These are phyloP conservation scores for Malurus melanocephalus DNA, from an alignment of 2,113 vertebrate genomes.

Conservation along the genomic window DNA sequence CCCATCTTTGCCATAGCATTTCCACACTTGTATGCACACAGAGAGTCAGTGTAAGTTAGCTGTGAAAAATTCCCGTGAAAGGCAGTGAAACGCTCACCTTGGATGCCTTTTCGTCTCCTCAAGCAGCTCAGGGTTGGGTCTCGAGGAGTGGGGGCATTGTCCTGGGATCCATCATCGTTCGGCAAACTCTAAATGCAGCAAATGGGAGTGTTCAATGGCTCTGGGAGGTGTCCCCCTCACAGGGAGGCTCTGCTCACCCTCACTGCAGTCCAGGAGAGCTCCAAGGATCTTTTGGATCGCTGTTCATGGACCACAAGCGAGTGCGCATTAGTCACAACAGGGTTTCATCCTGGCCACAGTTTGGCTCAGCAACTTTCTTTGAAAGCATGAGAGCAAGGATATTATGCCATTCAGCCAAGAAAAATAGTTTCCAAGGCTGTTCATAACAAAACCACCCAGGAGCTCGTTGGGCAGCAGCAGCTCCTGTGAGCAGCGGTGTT, in stretches of 20 bases:
- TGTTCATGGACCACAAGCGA: fast-evolving
- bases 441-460: no score
- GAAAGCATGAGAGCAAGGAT: no score
- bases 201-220: neutral
- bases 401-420: no score
- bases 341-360: fast-evolving
- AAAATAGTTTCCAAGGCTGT: no score
- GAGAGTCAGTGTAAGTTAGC: neutral
- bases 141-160: fast-evolving
- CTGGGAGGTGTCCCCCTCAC: neutral
- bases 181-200: fast-evolving
- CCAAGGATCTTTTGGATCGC: neutral
- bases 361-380: neutral
- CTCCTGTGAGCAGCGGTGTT: neutral
- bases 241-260: neutral
- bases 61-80: neutral
- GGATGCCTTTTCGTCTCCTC: neutral
- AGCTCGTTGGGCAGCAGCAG: neutral
- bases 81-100: neutral
- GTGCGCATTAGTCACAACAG: fast-evolving
- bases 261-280: neutral
- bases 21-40: neutral
- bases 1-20: neutral
- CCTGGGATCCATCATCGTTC: fast-evolving
- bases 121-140: fast-evolving